phyloP scores from a whole-genome alignment of 1,140 invertebrate genomes.

The Bombus fervidus region DNA sequence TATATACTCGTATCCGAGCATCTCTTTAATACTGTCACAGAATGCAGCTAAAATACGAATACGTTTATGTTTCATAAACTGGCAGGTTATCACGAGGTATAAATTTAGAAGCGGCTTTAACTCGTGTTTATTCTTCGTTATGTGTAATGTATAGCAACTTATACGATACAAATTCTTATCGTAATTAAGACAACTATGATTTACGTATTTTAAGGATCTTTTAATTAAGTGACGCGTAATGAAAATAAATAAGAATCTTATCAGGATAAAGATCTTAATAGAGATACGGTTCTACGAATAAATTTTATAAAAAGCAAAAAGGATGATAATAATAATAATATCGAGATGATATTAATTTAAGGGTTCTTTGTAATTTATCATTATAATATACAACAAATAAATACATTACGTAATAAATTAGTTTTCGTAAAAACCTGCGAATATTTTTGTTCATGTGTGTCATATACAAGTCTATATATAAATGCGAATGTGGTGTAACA shows the following conservation, averaged over 20 bases:
- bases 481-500: not conserved
- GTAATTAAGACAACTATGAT: not conserved
- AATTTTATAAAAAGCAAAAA: not conserved
- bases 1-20: constrained; percentile 27
- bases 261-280: constrained; percentile 54
- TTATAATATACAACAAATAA: constrained; percentile 60
- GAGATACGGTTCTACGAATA: constrained; percentile 36
- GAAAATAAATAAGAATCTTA: constrained; percentile 36
- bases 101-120: constrained; percentile 25
- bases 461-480: too few species aligned
- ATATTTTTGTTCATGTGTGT: constrained; percentile 7
- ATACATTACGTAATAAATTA: constrained; percentile 69
- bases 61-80: not conserved
- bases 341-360: constrained; percentile 50
- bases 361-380: constrained; percentile 67
- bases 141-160: constrained; percentile 25
- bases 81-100: constrained; percentile 42
- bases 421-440: not conserved
- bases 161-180: not conserved
- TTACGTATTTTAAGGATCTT: constrained; percentile 27
- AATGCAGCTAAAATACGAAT: constrained; percentile 31
- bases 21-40: constrained; percentile 5
- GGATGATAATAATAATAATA: constrained; percentile 22
- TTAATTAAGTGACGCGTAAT: constrained; percentile 44
- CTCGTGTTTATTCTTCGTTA: constrained; percentile 43